Percentiles rank a stretch among this genome's conserved stretches.
Evolutionary conservation across 2,888 invertebrate genomes (phyloP).

Genomic region (Phragmatobia fuliginosa): DNA sequence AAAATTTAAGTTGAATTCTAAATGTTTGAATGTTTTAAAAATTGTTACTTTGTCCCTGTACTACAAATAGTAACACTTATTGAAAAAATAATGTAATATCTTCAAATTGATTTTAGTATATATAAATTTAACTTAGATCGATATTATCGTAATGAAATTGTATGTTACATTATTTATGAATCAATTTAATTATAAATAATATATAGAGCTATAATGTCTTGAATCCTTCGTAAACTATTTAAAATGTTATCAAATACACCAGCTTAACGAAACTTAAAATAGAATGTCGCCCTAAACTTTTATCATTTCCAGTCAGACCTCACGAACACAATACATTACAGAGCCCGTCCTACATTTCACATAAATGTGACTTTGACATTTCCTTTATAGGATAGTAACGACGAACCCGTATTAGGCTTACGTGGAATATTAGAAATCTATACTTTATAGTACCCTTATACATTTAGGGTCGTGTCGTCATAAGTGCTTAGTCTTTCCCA

Average conservation of each 20-base stretch:
- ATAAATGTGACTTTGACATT: slow-evolving; percentile 29
- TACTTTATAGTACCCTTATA: slow-evolving; percentile 1
- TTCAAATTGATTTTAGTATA: no score
- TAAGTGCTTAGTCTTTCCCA: slow-evolving; percentile 12
- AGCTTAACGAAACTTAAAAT: not conserved
- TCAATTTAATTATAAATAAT: no score
- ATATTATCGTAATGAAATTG: not conserved
- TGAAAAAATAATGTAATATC: no score
- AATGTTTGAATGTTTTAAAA: not conserved
- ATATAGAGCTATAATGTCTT: no score
- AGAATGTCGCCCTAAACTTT: not conserved
- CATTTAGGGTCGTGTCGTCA: not conserved
- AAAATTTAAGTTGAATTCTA: not conserved
- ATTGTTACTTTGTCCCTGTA: not conserved
- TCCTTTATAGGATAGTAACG: slow-evolving; percentile 17
- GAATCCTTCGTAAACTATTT: not conserved
- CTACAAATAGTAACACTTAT: no score
- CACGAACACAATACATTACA: slow-evolving; percentile 19
- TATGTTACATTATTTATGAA: not conserved
- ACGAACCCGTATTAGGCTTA: slow-evolving; percentile 13
- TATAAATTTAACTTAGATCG: not conserved
- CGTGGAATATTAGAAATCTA: slow-evolving; percentile 10
- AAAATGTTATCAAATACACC: not conserved
- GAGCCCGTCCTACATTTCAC: slow-evolving; percentile 24
- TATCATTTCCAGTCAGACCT: slow-evolving; percentile 14